phyloP scores from a whole-genome alignment of 2,888 invertebrate genomes.

The Ypsolopha scabrella region DNA sequence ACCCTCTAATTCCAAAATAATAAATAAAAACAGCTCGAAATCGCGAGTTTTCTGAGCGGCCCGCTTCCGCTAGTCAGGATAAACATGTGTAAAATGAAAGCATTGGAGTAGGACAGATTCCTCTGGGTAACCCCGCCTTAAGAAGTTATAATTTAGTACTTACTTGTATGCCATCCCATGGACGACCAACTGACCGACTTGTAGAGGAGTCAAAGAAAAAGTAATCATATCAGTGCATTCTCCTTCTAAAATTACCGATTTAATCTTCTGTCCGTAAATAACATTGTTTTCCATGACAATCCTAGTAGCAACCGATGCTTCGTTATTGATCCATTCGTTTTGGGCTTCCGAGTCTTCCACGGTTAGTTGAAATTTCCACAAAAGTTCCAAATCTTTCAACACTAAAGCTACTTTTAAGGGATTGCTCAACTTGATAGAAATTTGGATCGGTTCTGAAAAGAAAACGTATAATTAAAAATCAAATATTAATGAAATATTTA shows the following conservation, averaged over 20 bases:
- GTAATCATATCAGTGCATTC: constrained; percentile 73
- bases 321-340: constrained; percentile 34
- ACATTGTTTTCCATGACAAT: constrained; percentile 36
- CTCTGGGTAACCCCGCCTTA: too few species aligned
- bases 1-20: too few species aligned
- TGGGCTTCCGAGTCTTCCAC: constrained; percentile 23
- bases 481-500: too few species aligned
- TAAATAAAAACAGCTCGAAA: too few species aligned
- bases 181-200: constrained; percentile 79
- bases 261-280: constrained; percentile 70
- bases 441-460: constrained; percentile 80
- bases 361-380: constrained; percentile 74
- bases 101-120: too few species aligned
- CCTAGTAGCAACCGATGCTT: constrained; percentile 37
- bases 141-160: constrained; percentile 27
- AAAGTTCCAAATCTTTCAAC: constrained; percentile 76
- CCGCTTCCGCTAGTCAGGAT: too few species aligned
- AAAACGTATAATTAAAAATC: not conserved
- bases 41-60: too few species aligned
- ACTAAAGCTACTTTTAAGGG: constrained; percentile 79
- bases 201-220: constrained; percentile 79
- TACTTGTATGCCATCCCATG: constrained; percentile 79
- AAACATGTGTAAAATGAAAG: too few species aligned
- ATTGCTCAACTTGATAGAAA: constrained; percentile 82
- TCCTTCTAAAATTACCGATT: constrained; percentile 68